Conservation (phyloP, 2,888 invertebrate species). For the Nematopogon swammerdamellus region DNA sequence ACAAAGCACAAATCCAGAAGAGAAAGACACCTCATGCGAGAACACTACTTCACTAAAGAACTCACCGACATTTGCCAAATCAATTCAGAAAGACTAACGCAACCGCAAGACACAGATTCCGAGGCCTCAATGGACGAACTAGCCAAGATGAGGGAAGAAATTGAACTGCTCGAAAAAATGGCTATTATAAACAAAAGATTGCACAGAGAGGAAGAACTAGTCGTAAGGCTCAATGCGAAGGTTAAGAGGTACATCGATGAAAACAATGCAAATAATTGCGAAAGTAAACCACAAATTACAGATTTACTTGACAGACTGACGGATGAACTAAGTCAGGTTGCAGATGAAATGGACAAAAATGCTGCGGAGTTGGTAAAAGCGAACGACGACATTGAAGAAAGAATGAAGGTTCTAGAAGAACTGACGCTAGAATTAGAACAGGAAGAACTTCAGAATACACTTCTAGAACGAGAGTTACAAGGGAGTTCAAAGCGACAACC, state of each 20-base stretch:
- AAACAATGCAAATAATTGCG: slow-evolving; percentile 45
- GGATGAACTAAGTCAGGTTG: slow-evolving; percentile 43
- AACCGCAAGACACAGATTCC: slow-evolving; percentile 42
- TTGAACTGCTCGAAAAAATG: slow-evolving; percentile 71
- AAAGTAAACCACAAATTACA: slow-evolving; percentile 43
- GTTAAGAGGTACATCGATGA: slow-evolving; percentile 58
- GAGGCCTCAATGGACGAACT: slow-evolving; percentile 49
- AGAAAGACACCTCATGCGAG: slow-evolving; percentile 50
- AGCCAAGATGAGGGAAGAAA: slow-evolving; percentile 61
- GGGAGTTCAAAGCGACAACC: slow-evolving; percentile 46
- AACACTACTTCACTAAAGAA: slow-evolving; percentile 55
- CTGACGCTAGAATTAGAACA: slow-evolving; percentile 51
- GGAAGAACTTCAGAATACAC: slow-evolving; percentile 45
- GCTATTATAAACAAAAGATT: slow-evolving; percentile 70
- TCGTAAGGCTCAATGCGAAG: slow-evolving; percentile 65
- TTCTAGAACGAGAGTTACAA: slow-evolving; percentile 42
- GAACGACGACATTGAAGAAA: slow-evolving; percentile 49
- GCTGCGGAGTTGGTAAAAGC: slow-evolving; percentile 45
- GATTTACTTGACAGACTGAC: slow-evolving; percentile 51
- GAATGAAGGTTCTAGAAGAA: slow-evolving; percentile 52
- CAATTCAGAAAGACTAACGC: slow-evolving; percentile 43
- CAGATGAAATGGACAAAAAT: slow-evolving; percentile 52
- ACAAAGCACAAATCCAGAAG: slow-evolving; percentile 52
- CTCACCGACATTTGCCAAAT: slow-evolving; percentile 51
- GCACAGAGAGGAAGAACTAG: slow-evolving; percentile 68